Evolutionary conservation across 1,140 invertebrate species (phyloP), one percentile per base, ranked within the genome.

Genomic region (Drosophila orena): DNA sequence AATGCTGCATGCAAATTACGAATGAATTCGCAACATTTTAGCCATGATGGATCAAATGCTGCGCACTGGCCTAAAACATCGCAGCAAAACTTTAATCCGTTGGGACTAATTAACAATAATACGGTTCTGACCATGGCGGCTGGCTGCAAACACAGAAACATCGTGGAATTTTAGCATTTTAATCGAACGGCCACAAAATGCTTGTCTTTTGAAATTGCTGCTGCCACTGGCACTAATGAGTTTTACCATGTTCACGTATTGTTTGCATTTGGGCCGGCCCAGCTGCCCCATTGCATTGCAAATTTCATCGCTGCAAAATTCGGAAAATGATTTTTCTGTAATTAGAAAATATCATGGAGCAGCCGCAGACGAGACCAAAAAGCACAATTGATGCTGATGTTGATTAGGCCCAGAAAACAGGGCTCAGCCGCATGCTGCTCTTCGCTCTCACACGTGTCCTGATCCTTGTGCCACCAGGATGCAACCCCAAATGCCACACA

Each of bases 201-300:
- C 43, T 15, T 46, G 64, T 70, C 66, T 56, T 69, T 46, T 38
- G 15, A 40, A 49, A 50, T 46, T 59, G 57, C 54, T 52, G 59
- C 50, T 71, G 72, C 62, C 76, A 62, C 50, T 81, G 81, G 78
- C 78, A 74, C 81, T 86, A 86, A 86, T 86, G 81, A 86, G 83
- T 86, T 86, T 88, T 68, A 86, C 81, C 81, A 86, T 81, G 81
- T 86, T 71, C 60, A 49, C 69, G 73, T 64, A 59, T 77, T 70
- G 81, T 86, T 86, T 74, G 81, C 78, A 47, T 49, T 69, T 46
- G 38, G 50, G 49, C 37, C 22, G 10, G 20, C 11, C 27, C 56
- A 43, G 8, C 17, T 10, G 14, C 61, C 35, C 22, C 64, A 69
- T 40, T 70, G 64, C 49, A 68, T 54, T 59, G 64, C 61, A 57